phyloP scores from a whole-genome alignment of 2,888 invertebrate species.

The Drosophila stalkeri region DNA sequence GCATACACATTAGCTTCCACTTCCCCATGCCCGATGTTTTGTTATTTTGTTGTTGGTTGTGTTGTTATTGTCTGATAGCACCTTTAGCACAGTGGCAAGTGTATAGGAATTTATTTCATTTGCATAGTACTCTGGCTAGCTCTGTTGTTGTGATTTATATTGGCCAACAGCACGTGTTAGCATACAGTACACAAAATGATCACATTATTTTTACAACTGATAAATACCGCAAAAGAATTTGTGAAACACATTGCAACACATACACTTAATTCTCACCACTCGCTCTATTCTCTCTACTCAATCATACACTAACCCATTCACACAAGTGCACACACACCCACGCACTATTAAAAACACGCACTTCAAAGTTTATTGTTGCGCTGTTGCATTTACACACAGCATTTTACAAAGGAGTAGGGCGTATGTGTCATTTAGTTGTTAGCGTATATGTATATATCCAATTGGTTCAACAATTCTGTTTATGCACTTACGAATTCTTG shows the following conservation, averaged over 20 bases:
- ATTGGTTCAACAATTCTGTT: constrained; percentile 54
- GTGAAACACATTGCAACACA: constrained; percentile 50
- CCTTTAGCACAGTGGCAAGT: constrained; percentile 23
- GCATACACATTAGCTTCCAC: constrained; percentile 32
- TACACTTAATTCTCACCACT: constrained; percentile 20
- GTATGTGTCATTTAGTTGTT: constrained; percentile 37
- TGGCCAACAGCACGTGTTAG: constrained; percentile 55
- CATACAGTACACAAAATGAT: constrained; percentile 11
- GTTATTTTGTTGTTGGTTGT: constrained; percentile 35
- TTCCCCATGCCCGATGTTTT: constrained; percentile 42
- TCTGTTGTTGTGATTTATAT: constrained; percentile 26
- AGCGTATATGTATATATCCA: constrained; percentile 39
- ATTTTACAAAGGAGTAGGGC: constrained; percentile 31
- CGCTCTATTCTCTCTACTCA: constrained; percentile 18
- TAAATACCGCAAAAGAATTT: constrained; percentile 50
- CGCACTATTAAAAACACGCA: constrained; percentile 60
- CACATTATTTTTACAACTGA: constrained; percentile 26
- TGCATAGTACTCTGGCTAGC: constrained; percentile 13
- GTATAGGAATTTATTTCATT: constrained; percentile 40
- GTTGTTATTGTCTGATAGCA: constrained; percentile 68
- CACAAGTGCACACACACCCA: constrained; percentile 35
- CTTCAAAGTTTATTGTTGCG: constrained; percentile 30
- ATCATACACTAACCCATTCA: constrained; percentile 25
- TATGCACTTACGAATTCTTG: constrained; percentile 65
- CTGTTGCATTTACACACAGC: constrained; percentile 20